A percentile compares a stretch with the other conserved stretches of the same genome.
phyloP scores from a whole-genome alignment of 2,888 invertebrate genomes.

The Meta bourneti region DNA sequence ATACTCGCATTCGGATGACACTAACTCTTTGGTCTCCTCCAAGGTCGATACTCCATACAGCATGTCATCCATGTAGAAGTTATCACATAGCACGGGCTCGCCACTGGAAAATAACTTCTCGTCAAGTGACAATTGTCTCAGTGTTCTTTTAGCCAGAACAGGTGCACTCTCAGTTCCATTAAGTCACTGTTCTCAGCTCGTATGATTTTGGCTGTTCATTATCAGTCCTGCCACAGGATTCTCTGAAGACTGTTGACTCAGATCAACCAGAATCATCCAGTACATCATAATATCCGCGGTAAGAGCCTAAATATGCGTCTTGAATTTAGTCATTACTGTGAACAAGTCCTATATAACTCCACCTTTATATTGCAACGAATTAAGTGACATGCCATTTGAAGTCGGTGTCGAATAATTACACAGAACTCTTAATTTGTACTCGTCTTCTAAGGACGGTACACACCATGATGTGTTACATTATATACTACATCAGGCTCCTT shows the following conservation, averaged over 20 bases:
- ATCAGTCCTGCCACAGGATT: neutral
- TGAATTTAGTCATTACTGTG: neutral
- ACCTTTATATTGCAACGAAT: neutral
- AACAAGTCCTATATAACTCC: neutral
- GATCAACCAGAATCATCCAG: neutral
- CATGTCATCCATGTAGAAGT: constrained; percentile 14
- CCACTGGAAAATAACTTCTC: neutral
- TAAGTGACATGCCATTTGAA: neutral
- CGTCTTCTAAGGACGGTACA: neutral
- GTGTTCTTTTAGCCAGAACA: too few relatives aligned
- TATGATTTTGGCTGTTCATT: neutral
- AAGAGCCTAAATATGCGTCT: neutral
- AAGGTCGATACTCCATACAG: neutral
- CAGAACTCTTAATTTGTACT: neutral
- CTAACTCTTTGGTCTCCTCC: neutral
- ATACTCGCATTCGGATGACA: neutral
- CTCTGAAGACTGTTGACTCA: neutral
- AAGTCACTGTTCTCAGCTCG: neutral
- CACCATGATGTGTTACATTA: neutral
- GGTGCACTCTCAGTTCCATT: neutral
- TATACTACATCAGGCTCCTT: neutral
- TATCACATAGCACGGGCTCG: neutral
- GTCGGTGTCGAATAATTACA: neutral
- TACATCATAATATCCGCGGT: neutral
- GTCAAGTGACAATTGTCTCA: neutral